These are phyloP conservation scores for Ashinkailepas kermadecensis DNA, from an alignment of 2,888 invertebrate species.

Conservation along the genomic window DNA sequence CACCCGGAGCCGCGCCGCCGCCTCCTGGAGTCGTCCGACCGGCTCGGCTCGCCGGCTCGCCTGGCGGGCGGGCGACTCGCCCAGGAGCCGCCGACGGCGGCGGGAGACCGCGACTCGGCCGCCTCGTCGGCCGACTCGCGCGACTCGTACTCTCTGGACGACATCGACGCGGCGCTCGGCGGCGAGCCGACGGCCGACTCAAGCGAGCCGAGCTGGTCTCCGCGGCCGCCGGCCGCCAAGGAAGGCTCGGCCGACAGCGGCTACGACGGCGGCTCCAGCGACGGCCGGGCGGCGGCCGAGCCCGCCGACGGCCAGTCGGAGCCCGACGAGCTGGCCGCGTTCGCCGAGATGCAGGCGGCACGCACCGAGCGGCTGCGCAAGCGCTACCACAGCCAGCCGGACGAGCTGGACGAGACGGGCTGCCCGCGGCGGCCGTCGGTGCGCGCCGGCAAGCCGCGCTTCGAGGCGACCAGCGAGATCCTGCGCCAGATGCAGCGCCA, in stretches of 20 bases:
- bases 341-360: conserved; percentile 74
- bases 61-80: too few species aligned
- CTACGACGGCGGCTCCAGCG: conserved; percentile 31
- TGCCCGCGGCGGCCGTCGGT: conserved; percentile 83
- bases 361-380: conserved; percentile 74
- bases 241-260: conserved; percentile 34
- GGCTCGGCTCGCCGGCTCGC: too few species aligned
- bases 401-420: conserved; percentile 67
- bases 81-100: neutral
- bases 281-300: neutral
- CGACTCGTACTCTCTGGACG: conserved; percentile 56
- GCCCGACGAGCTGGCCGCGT: conserved; percentile 64
- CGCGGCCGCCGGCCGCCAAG: conserved; percentile 30
- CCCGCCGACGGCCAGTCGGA: neutral
- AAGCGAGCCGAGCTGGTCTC: conserved; percentile 31
- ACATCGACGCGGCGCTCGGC: conserved; percentile 55
- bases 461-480: conserved; percentile 68
- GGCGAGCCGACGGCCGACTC: conserved; percentile 38
- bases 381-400: conserved; percentile 66
- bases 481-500: conserved; percentile 72
- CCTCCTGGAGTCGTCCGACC: neutral
- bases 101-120: neutral
- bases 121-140: conserved; percentile 14
- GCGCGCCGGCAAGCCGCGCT: conserved; percentile 77
- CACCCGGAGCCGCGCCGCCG: neutral